phyloP scores from a whole-genome alignment of 2,888 invertebrate genomes.

The Drosophila nr. perissopoda region DNA sequence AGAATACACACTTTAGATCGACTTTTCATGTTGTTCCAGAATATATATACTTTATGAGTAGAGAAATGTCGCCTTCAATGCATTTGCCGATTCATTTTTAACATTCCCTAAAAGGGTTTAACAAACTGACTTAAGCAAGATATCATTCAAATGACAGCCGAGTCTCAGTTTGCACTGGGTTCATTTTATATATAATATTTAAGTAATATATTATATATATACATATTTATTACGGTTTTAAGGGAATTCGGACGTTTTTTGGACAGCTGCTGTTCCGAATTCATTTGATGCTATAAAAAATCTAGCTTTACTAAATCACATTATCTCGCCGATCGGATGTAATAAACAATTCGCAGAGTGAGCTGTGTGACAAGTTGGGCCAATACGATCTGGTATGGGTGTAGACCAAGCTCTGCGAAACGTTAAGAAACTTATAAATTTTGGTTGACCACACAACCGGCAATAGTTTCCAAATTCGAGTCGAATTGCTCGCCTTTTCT shows the following conservation, averaged over 20 bases:
- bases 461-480: neutral
- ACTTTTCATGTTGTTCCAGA: neutral
- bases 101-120: rapidly evolving
- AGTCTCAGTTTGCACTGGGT: neutral
- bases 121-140: neutral
- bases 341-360: neutral
- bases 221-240: neutral
- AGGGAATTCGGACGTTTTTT: neutral
- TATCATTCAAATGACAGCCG: neutral
- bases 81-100: neutral
- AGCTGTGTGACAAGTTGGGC: neutral
- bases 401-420: neutral
- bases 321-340: too few relatives aligned
- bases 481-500: neutral
- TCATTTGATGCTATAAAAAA: too few relatives aligned
- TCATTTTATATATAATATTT: neutral
- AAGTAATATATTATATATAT: neutral
- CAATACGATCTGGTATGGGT: neutral
- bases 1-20: neutral
- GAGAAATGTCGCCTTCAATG: neutral
- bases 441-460: neutral
- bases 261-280: too few relatives aligned
- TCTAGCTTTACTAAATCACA: too few relatives aligned
- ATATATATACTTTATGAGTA: neutral
- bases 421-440: neutral